These are phyloP conservation scores for Scotopteryx bipunctaria DNA, from an alignment of 2,888 invertebrate genomes.

Conservation along the genomic window DNA sequence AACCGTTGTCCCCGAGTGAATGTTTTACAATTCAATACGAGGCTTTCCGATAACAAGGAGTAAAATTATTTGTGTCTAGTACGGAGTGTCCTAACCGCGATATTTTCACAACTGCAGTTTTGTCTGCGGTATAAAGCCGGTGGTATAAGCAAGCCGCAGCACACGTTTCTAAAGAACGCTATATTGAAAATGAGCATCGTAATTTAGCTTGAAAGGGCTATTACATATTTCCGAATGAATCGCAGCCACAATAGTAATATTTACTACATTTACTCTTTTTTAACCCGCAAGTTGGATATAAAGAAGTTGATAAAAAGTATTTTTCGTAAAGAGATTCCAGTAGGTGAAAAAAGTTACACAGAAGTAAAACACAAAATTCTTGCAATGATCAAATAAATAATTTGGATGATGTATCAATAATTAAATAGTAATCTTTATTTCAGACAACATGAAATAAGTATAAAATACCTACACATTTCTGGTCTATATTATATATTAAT, in stretches of 20 bases:
- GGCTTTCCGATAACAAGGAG: too few relatives aligned
- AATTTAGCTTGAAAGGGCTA: conserved; percentile 23
- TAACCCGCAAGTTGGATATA: not conserved
- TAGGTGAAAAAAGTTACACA: too few relatives aligned
- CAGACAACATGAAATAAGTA: too few relatives aligned
- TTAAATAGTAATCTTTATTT: too few relatives aligned
- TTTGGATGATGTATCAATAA: too few relatives aligned
- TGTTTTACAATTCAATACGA: not conserved
- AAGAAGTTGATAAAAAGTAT: not conserved
- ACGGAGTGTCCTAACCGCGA: conserved; percentile 2
- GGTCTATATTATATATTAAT: too few relatives aligned
- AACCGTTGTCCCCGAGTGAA: too few relatives aligned
- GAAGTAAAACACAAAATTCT: not conserved
- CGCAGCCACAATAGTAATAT: conserved; percentile 7
- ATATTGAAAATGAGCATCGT: conserved; percentile 24
- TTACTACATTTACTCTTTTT: conserved; percentile 7
- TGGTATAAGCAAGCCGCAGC: conserved; percentile 13
- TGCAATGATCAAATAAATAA: too few relatives aligned
- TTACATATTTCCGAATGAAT: conserved; percentile 13
- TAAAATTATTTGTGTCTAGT: too few relatives aligned
- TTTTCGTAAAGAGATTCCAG: too few relatives aligned
- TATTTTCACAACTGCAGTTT: not conserved
- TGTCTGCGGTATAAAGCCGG: conserved; percentile 3
- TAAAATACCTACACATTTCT: too few relatives aligned
- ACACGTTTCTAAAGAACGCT: conserved; percentile 13